Evolutionary conservation across 2,888 invertebrate genomes (phyloP).

Genomic region (Callosobruchus maculatus): DNA sequence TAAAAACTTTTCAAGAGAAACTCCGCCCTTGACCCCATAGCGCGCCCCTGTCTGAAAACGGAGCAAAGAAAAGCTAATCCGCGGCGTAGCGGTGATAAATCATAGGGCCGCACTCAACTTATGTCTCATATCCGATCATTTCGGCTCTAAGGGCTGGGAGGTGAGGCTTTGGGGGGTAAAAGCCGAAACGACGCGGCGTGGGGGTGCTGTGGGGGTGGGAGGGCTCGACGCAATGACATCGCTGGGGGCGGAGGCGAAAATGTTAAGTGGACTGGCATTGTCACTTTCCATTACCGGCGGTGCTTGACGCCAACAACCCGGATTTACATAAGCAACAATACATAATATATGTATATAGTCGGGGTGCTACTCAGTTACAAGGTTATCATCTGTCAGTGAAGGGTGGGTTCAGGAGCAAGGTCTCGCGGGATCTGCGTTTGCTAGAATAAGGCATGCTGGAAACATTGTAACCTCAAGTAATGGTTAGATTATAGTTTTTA

Average conservation of each 20-base stretch:
- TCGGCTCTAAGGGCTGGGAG: slow-evolving; percentile 16
- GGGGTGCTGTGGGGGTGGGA: neutral
- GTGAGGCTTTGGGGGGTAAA: slow-evolving; percentile 13
- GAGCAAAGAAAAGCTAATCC: slow-evolving; percentile 8
- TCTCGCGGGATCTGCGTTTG: too few relatives aligned
- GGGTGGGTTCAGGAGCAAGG: neutral
- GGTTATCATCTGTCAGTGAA: neutral
- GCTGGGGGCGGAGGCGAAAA: neutral
- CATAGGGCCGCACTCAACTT: slow-evolving; percentile 22
- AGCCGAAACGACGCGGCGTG: slow-evolving; percentile 3
- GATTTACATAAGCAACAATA: neutral
- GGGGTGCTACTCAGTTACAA: neutral
- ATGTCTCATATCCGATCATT: slow-evolving; percentile 25
- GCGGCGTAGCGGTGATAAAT: slow-evolving; percentile 20
- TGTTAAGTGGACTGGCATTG: neutral
- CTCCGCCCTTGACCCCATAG: too few relatives aligned
- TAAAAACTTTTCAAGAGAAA: too few relatives aligned
- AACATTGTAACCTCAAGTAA: too few relatives aligned
- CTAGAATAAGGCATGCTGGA: too few relatives aligned
- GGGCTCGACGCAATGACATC: neutral
- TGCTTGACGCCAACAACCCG: neutral
- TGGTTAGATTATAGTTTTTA: too few relatives aligned
- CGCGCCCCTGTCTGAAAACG: neutral
- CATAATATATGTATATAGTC: neutral
- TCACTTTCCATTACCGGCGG: neutral